Evolutionary conservation across 2,888 invertebrate species (phyloP).

Genomic region (Drosophila fungiperda): DNA sequence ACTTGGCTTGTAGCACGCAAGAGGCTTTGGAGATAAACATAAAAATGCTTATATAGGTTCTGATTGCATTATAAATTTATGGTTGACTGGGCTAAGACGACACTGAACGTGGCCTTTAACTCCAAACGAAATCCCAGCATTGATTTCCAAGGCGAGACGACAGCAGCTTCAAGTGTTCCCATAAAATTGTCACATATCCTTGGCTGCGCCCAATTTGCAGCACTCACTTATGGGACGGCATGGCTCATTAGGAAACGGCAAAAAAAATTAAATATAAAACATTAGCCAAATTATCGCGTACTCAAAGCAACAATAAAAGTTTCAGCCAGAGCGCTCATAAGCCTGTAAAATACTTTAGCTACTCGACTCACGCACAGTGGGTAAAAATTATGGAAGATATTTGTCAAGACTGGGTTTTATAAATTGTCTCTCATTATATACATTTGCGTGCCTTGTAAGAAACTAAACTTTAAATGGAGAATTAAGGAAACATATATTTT

Average conservation of each 20-base stretch:
- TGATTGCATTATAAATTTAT: slow-evolving; percentile 70
- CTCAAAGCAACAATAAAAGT: slow-evolving; percentile 43
- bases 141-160: slow-evolving; percentile 24
- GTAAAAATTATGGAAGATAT: background rate
- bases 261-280: slow-evolving; percentile 7
- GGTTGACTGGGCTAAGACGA: slow-evolving; percentile 44
- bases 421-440: background rate
- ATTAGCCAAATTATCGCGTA: slow-evolving; percentile 41
- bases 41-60: slow-evolving; percentile 63
- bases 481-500: slow-evolving; percentile 1
- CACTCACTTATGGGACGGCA: slow-evolving; percentile 10
- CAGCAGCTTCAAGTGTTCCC: slow-evolving; percentile 11
- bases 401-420: background rate
- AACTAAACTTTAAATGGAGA: background rate
- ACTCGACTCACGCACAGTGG: slow-evolving; percentile 32
- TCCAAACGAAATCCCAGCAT: slow-evolving; percentile 14
- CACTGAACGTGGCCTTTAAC: background rate
- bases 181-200: slow-evolving; percentile 29
- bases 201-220: slow-evolving; percentile 25
- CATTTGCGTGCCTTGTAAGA: background rate
- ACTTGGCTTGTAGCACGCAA: slow-evolving; percentile 17
- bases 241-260: slow-evolving; percentile 49
- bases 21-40: slow-evolving; percentile 32
- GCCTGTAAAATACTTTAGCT: slow-evolving; percentile 17
- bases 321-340: slow-evolving; percentile 6